These are phyloP conservation scores for Dunckerocampus dactyliophorus DNA, from an alignment of 2,113 vertebrate genomes.

Conservation along the genomic window DNA sequence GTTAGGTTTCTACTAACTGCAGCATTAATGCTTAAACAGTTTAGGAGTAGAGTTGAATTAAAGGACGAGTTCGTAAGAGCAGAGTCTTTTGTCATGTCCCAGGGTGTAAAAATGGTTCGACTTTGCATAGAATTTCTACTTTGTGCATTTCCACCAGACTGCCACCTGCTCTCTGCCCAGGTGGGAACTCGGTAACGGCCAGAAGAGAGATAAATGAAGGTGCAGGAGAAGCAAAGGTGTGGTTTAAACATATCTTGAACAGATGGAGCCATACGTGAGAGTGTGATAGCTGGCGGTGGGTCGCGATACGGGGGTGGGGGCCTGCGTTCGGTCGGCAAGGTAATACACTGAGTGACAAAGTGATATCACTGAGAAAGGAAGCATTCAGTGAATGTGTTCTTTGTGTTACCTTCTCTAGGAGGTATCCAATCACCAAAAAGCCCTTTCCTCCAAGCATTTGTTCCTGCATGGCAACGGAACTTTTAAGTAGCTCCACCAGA, in stretches of 20 bases:
- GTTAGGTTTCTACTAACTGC: too few species aligned
- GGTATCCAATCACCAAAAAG: slow-evolving; percentile 94
- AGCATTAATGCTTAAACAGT: too few species aligned
- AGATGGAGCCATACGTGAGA: slow-evolving; percentile 61
- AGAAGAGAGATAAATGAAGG: slow-evolving; percentile 39
- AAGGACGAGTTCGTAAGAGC: too few species aligned
- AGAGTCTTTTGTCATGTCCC: not conserved
- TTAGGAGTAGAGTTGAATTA: too few species aligned
- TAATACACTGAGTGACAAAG: slow-evolving; percentile 61
- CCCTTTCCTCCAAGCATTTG: slow-evolving; percentile 97
- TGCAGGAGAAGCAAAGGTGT: slow-evolving; percentile 43
- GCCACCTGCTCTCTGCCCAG: slow-evolving; percentile 46
- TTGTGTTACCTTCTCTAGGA: slow-evolving; percentile 88
- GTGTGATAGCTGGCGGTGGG: slow-evolving; percentile 57
- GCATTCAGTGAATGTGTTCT: slow-evolving; percentile 31
- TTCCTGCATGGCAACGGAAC: slow-evolving; percentile 97
- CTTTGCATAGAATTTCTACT: slow-evolving; percentile 27
- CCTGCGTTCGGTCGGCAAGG: slow-evolving; percentile 53
- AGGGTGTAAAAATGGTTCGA: slow-evolving; percentile 5
- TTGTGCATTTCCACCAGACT: slow-evolving; percentile 13
- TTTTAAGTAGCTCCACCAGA: slow-evolving; percentile 92
- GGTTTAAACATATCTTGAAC: slow-evolving; percentile 61
- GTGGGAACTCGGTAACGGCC: slow-evolving; percentile 30
- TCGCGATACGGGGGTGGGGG: slow-evolving; percentile 13
- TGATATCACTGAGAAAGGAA: slow-evolving; percentile 55